phyloP scores from a whole-genome alignment of 2,113 vertebrate genomes.

The Leucopsar rothschildi region DNA sequence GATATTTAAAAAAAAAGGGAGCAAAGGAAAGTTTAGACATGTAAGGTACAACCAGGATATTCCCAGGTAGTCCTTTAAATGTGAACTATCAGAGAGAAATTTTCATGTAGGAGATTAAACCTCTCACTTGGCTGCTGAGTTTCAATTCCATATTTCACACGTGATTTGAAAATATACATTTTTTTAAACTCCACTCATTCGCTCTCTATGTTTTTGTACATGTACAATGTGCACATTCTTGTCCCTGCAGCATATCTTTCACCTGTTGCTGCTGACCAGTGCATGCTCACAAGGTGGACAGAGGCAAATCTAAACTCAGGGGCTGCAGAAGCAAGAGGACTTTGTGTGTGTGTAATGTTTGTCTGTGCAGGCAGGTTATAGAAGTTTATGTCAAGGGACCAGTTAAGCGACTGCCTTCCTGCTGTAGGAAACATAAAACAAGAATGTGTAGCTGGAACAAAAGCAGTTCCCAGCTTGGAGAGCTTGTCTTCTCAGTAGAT shows the following conservation, averaged over 20 bases:
- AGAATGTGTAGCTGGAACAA: background rate
- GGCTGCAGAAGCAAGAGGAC: background rate
- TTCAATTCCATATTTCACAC: background rate
- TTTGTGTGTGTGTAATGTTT: background rate
- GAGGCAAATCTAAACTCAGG: background rate
- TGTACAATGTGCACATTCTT: accelerated
- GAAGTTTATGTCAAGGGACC: background rate
- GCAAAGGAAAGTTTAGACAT: background rate
- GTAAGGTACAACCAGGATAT: background rate
- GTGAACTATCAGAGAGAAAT: background rate
- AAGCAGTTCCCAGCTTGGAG: background rate
- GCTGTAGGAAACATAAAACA: background rate
- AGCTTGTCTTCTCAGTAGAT: background rate
- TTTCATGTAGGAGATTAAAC: background rate
- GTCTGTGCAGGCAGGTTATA: background rate
- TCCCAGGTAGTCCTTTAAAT: background rate
- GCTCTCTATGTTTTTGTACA: background rate
- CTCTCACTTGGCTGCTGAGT: background rate
- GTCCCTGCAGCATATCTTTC: background rate
- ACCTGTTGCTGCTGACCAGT: background rate
- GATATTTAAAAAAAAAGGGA: background rate
- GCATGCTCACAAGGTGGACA: accelerated
- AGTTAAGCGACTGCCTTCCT: background rate
- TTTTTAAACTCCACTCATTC: background rate
- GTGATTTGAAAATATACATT: background rate